Conservation (phyloP, 2,113 vertebrate genomes). For the Gobius niger region DNA sequence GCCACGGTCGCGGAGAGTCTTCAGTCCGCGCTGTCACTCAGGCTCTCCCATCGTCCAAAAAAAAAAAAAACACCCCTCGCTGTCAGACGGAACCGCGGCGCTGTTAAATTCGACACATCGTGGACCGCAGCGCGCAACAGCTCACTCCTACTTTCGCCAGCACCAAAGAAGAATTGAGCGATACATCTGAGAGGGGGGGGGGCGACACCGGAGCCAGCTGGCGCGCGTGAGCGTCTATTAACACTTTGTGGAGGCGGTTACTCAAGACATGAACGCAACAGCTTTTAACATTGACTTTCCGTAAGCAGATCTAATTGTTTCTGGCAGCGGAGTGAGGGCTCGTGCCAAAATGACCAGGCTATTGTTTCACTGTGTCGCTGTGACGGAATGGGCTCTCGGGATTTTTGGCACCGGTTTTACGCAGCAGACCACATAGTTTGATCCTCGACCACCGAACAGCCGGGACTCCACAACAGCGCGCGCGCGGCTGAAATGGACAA, state of each 20-base stretch:
- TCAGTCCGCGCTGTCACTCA: conserved; percentile 61
- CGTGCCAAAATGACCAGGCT: conserved; percentile 64
- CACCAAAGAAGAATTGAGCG: conserved; percentile 12
- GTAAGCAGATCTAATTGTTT: conserved; percentile 22
- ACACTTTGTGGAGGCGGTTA: conserved; percentile 5
- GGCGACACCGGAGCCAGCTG: conserved; percentile 40
- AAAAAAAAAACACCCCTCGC: background rate
- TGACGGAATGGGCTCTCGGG: conserved; percentile 65
- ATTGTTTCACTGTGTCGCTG: conserved; percentile 49
- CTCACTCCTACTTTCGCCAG: conserved; percentile 24
- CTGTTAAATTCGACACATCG: conserved; percentile 20
- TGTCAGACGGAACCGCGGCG: conserved; percentile 4
- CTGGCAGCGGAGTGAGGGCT: conserved; percentile 16
- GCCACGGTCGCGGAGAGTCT: conserved; percentile 45
- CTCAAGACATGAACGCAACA: conserved; percentile 21
- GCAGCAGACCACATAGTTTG: conserved; percentile 69
- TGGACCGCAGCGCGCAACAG: conserved; percentile 23
- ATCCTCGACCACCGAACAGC: conserved; percentile 39
- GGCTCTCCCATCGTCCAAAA: background rate
- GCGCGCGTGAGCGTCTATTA: conserved; percentile 52
- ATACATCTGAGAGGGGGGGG: conserved; percentile 32
- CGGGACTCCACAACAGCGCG: background rate
- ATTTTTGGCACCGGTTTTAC: conserved; percentile 72
- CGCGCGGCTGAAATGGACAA: conserved; percentile 44
- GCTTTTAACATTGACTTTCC: conserved; percentile 14